Base-by-base conservation (phyloP, 2,888 invertebrate species). In the Harpalus rubripes region DNA sequence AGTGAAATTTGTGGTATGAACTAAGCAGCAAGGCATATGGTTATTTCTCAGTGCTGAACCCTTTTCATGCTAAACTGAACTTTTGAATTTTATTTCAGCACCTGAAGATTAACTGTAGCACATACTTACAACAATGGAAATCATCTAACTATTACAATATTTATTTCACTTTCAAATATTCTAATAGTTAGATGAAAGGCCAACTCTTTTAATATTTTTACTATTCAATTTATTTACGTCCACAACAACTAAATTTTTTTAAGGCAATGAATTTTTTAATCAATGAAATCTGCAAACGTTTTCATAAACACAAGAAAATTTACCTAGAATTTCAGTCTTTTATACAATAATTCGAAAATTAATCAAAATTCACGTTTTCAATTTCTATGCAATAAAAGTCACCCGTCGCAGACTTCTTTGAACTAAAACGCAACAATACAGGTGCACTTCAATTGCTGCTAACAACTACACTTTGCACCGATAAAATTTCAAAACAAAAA, bases 401-500 rank as follows among this genome's bases (percentile, higher is more conserved):
- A 39, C 44, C 18, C 58, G 32, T 78, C 56, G 76, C 84, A 84
- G 84, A 83, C 78, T 78, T 78, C 84, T 15, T 76, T 41, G 78
- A 78, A 78, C 44, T 39, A 63, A 65, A 81, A 26, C 44, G 68
- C 68, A 81, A 74, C 72, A 74, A 74, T 68, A 68, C 16, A 41
- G 44, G 72, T 74, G 72, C 72, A 74, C 16, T 74, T 44, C 41
- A 16, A 52, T 58, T 78, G 78, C 78, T 78, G 78, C 78, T 78
- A 56, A 41, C 61, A 81, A 74, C 39, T 58, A 72, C 26, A 5
- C 32, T 65, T 44, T 82, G 82, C 84, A 76, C 76, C 84, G 58
- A 84, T 84, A 84, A 84, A 84, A 76, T 78, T 78, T 84, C 44
- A 26, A 52, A 78, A 72, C 78, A 78, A 84, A 84, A 78, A 82